These are phyloP conservation scores for Choristoneura rosaceana DNA, from an alignment of 2,888 invertebrate genomes.

Conservation along the genomic window DNA sequence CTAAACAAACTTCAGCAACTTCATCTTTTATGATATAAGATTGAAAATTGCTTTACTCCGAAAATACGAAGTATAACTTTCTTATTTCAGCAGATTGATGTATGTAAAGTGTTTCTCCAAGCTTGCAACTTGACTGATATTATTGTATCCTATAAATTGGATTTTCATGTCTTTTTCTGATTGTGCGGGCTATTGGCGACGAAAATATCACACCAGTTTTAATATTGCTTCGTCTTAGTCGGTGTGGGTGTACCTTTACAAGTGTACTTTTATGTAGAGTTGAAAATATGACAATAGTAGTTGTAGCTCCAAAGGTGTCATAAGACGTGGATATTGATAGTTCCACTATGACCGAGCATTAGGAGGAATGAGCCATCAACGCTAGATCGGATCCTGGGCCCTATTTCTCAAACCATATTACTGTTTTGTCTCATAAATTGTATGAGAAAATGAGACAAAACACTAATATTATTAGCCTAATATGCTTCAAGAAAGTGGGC, in stretches of 20 bases:
- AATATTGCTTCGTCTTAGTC: neutral
- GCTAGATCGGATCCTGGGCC: no score
- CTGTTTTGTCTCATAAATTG: no score
- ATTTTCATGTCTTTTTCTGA: neutral
- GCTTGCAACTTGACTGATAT: neutral
- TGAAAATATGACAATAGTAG: slow-evolving; percentile 8
- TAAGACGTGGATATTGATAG: neutral
- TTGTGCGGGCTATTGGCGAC: neutral
- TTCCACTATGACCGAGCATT: neutral
- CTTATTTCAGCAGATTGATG: neutral
- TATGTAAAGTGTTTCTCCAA: neutral
- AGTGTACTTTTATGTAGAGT: neutral
- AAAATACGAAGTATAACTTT: neutral
- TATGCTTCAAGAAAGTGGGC: no score
- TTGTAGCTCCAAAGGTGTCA: neutral
- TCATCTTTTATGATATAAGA: neutral
- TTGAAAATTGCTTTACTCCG: neutral
- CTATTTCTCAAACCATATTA: no score
- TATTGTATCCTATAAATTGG: neutral
- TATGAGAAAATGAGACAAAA: no score
- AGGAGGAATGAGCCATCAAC: neutral
- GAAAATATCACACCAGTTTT: neutral
- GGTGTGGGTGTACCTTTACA: neutral
- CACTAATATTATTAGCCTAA: no score
- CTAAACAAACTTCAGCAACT: neutral